Evolutionary conservation across 2,888 invertebrate species (phyloP), one percentile per base, ranked within the genome.

Genomic region (Entomobrya multifasciata): DNA sequence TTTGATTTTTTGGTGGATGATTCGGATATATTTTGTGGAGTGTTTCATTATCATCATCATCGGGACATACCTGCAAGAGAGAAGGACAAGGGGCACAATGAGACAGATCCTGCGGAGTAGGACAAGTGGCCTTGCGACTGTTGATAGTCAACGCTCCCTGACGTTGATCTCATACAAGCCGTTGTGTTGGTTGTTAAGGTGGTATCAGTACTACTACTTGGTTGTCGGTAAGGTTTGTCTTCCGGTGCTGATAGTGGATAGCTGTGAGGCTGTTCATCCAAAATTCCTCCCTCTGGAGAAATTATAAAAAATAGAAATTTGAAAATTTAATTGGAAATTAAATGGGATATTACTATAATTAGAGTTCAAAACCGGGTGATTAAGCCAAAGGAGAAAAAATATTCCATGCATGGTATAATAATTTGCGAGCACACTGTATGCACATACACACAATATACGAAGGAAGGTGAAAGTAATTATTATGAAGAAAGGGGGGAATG

Each of bases 231-330:
- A 65, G 90, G 80, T 84, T 89, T 78, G 62, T 90, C 90, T 65
- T 85, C 90, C 80, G 80, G 92, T 92, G 90, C n/a, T 93, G n/a
- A n/a, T 15, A 94, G 92, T 3, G 92, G 92, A 90, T 94, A 94
- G 93, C 94, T 94, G 74, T 93, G 93, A 20, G 94, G 93, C 84
- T 93, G 92, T 91, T 94, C 94, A 91, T 94, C 93, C 85, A 94
- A 92, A 85, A 93, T 92, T 25, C 92, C 92, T n/a, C 92, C 91
- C 88, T 93, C 94, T 94, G 92, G 22, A 91, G 88, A 20, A 6
- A 77, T 70, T 44, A 49, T 10, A 44, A 62, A 80, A 20, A 25
- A 41, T 11, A 60, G 30, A 55, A 57, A 36, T 36, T 41, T 5
- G 36, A 49, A n/a, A n/a, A n/a, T n/a, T n/a, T n/a, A n/a, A n/a